Conservation (phyloP, 2,888 invertebrate genomes). For the Melieria crassipennis region DNA sequence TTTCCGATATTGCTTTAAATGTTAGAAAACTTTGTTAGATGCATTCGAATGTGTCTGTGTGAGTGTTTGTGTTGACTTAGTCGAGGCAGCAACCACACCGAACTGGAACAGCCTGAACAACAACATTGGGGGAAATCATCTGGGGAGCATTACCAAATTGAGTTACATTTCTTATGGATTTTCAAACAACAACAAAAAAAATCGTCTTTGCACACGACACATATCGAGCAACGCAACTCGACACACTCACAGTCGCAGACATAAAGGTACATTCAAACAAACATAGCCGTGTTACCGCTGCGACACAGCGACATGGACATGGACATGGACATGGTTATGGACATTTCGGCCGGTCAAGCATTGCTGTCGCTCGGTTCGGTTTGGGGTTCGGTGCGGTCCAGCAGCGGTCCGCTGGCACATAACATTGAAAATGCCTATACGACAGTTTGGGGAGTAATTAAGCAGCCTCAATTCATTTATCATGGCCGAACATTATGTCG, state of each 20-base stretch:
- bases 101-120: no score
- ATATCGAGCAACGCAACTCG: constrained; percentile 4
- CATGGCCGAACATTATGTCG: constrained; percentile 51
- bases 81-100: no score
- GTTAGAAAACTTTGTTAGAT: no score
- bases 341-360: constrained; percentile 6
- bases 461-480: constrained; percentile 62
- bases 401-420: constrained; percentile 31
- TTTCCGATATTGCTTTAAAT: no score
- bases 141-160: constrained; percentile 52
- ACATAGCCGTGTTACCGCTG: not conserved
- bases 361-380: constrained; percentile 18
- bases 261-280: constrained; percentile 27
- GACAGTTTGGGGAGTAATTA: constrained; percentile 63
- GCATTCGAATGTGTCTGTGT: no score
- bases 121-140: constrained; percentile 36
- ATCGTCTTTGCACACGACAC: constrained; percentile 14
- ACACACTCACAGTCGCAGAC: constrained; percentile 18
- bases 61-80: no score
- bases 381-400: constrained; percentile 26
- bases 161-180: constrained; percentile 52
- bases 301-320: not conserved
- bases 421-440: constrained; percentile 54
- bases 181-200: constrained; percentile 20
- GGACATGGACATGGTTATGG: not conserved